Conservation (phyloP, 2,888 invertebrate genomes). For the Eupelmus urozonus region DNA sequence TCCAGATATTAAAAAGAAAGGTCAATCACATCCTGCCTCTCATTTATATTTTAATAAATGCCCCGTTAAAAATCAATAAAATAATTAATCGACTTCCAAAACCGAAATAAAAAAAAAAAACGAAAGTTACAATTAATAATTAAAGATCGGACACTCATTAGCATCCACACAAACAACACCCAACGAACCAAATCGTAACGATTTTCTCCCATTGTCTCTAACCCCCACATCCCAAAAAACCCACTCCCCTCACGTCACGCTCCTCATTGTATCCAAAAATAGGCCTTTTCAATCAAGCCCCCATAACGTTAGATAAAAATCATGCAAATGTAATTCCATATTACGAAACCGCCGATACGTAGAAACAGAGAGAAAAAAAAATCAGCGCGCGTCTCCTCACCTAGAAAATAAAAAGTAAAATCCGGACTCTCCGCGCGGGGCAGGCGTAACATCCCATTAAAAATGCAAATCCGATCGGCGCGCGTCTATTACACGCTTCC, state of each 20-base stretch:
- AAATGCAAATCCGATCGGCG: conserved; percentile 41
- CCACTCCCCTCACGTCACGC: background rate
- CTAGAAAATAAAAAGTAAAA: conserved; percentile 13
- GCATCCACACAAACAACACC: no score
- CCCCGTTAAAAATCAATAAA: no score
- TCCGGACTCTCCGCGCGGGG: background rate
- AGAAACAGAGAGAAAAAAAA: conserved; percentile 23
- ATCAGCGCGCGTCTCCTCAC: no score
- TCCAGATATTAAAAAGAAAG: no score
- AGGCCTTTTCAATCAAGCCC: background rate
- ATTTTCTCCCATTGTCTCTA: no score
- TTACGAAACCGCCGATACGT: conserved; percentile 29
- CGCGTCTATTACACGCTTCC: conserved; percentile 52
- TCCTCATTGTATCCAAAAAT: background rate
- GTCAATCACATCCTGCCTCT: no score
- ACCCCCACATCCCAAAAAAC: no score
- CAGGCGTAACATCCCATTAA: conserved; percentile 50
- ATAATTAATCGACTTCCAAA: no score
- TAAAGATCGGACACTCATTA: background rate
- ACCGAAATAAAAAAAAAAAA: background rate
- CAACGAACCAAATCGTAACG: no score
- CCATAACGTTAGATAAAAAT: background rate
- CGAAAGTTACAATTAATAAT: background rate
- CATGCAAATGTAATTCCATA: conserved; percentile 24
- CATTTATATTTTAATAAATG: no score